Conservation (phyloP, 2,888 invertebrate species). For the Cyclophora albipunctata region DNA sequence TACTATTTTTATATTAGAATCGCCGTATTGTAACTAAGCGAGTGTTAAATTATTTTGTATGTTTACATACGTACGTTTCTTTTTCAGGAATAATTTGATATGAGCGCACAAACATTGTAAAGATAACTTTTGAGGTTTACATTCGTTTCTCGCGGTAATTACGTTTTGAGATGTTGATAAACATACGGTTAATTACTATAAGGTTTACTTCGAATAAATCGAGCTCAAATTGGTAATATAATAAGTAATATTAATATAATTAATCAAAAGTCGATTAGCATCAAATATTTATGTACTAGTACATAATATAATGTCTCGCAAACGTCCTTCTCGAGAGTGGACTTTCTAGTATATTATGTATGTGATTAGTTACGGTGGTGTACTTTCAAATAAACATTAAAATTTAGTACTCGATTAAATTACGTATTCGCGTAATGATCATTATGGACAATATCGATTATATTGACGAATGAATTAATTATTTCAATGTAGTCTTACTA, state of each 20-base stretch:
- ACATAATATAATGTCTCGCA: conserved; percentile 48
- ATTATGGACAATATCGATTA: conserved; percentile 70
- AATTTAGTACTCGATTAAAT: conserved; percentile 68
- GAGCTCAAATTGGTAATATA: conserved; percentile 69
- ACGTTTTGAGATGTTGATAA: conserved; percentile 33
- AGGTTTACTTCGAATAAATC: conserved; percentile 68
- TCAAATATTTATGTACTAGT: conserved; percentile 20
- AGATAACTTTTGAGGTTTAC: conserved; percentile 48
- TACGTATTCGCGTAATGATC: conserved; percentile 72
- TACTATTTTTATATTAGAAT: conserved; percentile 67
- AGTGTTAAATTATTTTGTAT: conserved; percentile 45
- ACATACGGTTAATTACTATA: conserved; percentile 41
- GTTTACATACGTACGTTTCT: conserved; percentile 42
- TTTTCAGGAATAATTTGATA: conserved; percentile 61
- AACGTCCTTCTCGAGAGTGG: conserved; percentile 66
- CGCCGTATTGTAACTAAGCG: conserved; percentile 54
- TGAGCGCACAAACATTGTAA: conserved; percentile 71
- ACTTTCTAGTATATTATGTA: conserved; percentile 45
- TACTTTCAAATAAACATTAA: conserved; percentile 56
- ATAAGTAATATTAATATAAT: conserved; percentile 59
- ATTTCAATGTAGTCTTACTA: conserved; percentile 55
- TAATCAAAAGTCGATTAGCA: conserved; percentile 58
- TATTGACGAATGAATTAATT: conserved; percentile 60
- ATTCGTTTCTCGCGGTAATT: conserved; percentile 45
- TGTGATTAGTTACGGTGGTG: conserved; percentile 45